Percentiles rank a stretch among this genome's conserved stretches.
phyloP scores from a whole-genome alignment of 2,797 vertebrate species.

The Brachymystax lenok region DNA sequence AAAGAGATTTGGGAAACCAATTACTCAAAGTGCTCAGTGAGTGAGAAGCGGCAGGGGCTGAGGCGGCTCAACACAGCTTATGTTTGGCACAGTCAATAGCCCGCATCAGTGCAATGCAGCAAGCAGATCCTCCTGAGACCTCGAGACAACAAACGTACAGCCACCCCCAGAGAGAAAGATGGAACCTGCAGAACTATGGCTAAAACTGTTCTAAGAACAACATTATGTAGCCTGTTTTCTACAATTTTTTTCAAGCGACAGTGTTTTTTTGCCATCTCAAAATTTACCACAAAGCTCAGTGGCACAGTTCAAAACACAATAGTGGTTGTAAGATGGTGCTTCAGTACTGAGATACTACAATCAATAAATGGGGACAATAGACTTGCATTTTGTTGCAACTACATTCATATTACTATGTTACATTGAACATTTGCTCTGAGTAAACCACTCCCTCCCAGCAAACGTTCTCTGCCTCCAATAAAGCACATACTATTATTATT shows the following conservation, averaged over 20 bases:
- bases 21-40: constrained; percentile 21
- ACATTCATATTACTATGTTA: not conserved
- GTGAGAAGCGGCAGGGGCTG: constrained; percentile 30
- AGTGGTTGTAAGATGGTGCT: not conserved
- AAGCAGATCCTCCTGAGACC: constrained; percentile 34
- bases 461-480: not conserved
- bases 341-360: not conserved
- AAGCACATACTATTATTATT: constrained; percentile 8
- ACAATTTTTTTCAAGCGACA: not conserved
- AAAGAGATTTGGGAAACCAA: constrained; percentile 13
- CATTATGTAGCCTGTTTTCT: not conserved
- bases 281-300: not conserved
- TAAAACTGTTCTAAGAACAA: not conserved
- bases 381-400: not conserved
- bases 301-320: not conserved
- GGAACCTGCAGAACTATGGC: constrained; percentile 2
- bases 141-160: constrained; percentile 44
- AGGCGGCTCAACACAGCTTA: constrained; percentile 42
- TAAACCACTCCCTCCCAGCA: not conserved
- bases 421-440: not conserved
- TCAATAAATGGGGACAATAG: not conserved
- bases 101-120: constrained; percentile 51
- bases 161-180: constrained; percentile 21
- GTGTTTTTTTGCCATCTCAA: not conserved
- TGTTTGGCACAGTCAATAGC: constrained; percentile 49